Base-by-base conservation (phyloP, 2,113 vertebrate species). In the Ochotona curzoniae region DNA sequence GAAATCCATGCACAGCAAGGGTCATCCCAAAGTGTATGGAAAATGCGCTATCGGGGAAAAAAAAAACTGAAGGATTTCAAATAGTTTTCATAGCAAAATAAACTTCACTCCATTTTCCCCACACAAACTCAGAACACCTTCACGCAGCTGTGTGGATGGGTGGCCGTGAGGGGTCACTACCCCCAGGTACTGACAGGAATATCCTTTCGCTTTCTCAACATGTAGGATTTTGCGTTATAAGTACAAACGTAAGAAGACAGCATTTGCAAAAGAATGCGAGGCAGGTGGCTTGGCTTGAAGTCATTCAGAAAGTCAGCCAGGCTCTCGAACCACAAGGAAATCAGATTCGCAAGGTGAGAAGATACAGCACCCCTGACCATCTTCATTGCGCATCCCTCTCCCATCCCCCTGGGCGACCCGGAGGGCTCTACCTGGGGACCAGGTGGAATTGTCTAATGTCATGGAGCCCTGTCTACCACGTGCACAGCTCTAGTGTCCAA, bases 221-320 rank as follows among this genome's bases (percentile, higher is more conserved):
- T 74, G 64, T 54, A 66, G 25, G 32, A 47, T 18, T 87, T 73
- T 70, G 4, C 18, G 14, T 35, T 49, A 60, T 0, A n/a, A 63
- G 63, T 49, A 73, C 63, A 61, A 71, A 86, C 35, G 90, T 89
- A 93, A 61, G 51, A 91, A 60, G 30, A 85, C n/a, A 30, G 38
- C 5, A 0, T 30, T 47, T 75, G 21, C 57, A 57, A 71, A 95
- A 74, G 15, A 85, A 70, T 76, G 38, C 61, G 91, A 87, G 28
- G n/a, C 51, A 78, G 79, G 67, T 38, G 70, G 32, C n/a, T 94
- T 93, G 2, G 0, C 25, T 83, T 90, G 69, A 64, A 49, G 47
- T 83, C 76, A 90, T 35, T 78, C 73, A 23, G 47, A 94, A 67
- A 75, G 28, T 73, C 21, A 76, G 14, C 47, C 17, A 38, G n/a